These are phyloP conservation scores for Colistium nudipinnis DNA, from an alignment of 2,113 vertebrate species.

Conservation along the genomic window DNA sequence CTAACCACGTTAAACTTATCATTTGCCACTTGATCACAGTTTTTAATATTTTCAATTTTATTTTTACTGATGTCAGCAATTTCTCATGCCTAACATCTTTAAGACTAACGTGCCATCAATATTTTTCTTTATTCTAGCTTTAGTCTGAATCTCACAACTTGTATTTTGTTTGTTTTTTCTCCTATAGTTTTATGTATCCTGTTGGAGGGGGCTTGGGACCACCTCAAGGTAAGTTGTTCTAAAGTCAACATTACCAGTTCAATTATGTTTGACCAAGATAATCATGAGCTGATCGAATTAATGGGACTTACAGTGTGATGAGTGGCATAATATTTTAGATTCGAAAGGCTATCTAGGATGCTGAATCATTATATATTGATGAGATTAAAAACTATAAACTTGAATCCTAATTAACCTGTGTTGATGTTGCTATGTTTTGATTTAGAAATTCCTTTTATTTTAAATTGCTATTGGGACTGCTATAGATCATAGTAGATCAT, in stretches of 20 bases:
- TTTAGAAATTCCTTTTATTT: not conserved
- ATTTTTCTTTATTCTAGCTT: not conserved
- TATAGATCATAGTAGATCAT: not conserved
- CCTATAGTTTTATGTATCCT: slow-evolving; percentile 94
- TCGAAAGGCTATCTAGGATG: no score
- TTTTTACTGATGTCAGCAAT: not conserved
- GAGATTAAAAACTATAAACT: no score
- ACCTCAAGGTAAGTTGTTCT: slow-evolving; percentile 89
- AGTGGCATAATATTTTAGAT: no score
- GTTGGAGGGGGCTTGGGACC: slow-evolving; percentile 90
- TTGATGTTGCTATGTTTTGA: not conserved
- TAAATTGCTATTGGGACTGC: not conserved
- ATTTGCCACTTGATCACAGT: no score
- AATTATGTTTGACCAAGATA: not conserved
- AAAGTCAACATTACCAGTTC: not conserved
- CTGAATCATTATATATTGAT: not conserved
- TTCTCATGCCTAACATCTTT: no score
- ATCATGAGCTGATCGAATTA: not conserved
- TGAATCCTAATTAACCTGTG: not conserved
- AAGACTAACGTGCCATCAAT: not conserved
- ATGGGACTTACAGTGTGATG: not conserved
- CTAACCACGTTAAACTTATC: no score
- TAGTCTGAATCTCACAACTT: slow-evolving; percentile 49
- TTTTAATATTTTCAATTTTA: no score
- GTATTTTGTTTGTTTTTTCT: slow-evolving; percentile 38